Conservation (phyloP, 2,113 vertebrate genomes). For the Mus spicilegus region DNA sequence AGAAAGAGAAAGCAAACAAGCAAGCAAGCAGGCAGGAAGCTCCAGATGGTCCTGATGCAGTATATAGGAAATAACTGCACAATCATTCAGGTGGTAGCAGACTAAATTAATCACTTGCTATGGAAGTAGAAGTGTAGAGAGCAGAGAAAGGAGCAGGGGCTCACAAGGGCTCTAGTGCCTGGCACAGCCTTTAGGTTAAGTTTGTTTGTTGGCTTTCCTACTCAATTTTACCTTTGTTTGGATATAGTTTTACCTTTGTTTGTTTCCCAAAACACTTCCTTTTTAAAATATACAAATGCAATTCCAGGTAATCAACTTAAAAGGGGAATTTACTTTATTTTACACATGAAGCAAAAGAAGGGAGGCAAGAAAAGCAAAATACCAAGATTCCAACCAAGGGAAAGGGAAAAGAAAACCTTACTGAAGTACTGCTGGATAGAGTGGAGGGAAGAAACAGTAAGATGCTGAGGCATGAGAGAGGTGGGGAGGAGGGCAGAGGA, state of each 20-base stretch:
- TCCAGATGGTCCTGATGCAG: not conserved
- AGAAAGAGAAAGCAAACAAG: not conserved
- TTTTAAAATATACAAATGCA: conserved; percentile 37
- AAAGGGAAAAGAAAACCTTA: not conserved
- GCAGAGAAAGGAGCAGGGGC: not conserved
- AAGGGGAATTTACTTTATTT: conserved; percentile 12
- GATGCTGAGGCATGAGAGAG: not conserved
- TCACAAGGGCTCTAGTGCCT: not conserved
- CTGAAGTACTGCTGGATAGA: not conserved
- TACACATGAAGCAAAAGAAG: not conserved
- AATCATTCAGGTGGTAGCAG: not conserved
- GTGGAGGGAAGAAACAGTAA: not conserved
- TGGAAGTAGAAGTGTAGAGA: not conserved
- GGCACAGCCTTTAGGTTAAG: not conserved
- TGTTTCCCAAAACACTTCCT: conserved; percentile 1
- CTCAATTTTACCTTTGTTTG: conserved; percentile 31
- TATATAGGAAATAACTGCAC: not conserved
- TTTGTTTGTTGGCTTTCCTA: not conserved
- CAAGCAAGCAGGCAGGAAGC: not conserved
- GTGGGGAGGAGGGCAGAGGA: not conserved
- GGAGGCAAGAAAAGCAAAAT: not conserved
- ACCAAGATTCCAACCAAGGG: not conserved
- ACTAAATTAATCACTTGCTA: not conserved
- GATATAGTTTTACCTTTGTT: conserved; percentile 6
- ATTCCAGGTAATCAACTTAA: conserved; percentile 1